Percentiles rank a stretch among this genome's conserved stretches.
phyloP scores from a whole-genome alignment of 2,888 invertebrate genomes.

The Elegia similella region DNA sequence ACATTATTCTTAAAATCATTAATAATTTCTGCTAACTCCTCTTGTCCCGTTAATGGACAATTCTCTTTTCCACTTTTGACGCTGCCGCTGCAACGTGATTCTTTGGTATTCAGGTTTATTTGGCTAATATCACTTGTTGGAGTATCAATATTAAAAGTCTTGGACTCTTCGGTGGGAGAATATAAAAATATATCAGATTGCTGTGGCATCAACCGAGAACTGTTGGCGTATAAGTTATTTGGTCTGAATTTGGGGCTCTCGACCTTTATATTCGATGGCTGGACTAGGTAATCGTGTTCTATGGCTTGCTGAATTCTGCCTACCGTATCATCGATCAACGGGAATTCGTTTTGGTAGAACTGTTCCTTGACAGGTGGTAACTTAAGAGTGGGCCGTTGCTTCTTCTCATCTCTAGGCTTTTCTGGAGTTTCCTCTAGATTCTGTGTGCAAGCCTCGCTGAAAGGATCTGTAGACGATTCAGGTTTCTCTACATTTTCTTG shows the following conservation, averaged over 20 bases:
- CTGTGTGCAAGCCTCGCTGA: constrained; percentile 73
- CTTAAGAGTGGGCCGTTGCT: constrained; percentile 71
- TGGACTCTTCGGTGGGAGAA: constrained; percentile 76
- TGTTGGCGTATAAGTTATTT: constrained; percentile 73
- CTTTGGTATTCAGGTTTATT: constrained; percentile 71
- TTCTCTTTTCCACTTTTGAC: constrained; percentile 67
- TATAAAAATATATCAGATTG: constrained; percentile 71
- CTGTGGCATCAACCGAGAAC: constrained; percentile 67
- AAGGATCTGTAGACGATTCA: constrained; percentile 55
- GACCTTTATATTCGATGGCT: constrained; percentile 84
- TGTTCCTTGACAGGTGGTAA: constrained; percentile 70
- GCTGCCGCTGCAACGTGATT: constrained; percentile 62
- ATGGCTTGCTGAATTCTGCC: constrained; percentile 74
- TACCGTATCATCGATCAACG: constrained; percentile 51
- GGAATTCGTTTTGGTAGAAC: constrained; percentile 75
- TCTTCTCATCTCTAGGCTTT: constrained; percentile 48
- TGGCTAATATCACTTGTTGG: constrained; percentile 78
- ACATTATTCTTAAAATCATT: constrained; percentile 95
- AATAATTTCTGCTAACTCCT: constrained; percentile 92
- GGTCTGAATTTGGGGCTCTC: constrained; percentile 73
- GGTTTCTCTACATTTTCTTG: constrained; percentile 33
- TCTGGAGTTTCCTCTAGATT: constrained; percentile 61
- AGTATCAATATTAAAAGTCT: constrained; percentile 70
- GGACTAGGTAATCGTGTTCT: constrained; percentile 82
- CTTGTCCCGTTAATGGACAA: constrained; percentile 81